A percentile compares a stretch with the other conserved stretches of the same genome.
Conservation (phyloP, 2,888 invertebrate species). For the Trachelus stipa region DNA sequence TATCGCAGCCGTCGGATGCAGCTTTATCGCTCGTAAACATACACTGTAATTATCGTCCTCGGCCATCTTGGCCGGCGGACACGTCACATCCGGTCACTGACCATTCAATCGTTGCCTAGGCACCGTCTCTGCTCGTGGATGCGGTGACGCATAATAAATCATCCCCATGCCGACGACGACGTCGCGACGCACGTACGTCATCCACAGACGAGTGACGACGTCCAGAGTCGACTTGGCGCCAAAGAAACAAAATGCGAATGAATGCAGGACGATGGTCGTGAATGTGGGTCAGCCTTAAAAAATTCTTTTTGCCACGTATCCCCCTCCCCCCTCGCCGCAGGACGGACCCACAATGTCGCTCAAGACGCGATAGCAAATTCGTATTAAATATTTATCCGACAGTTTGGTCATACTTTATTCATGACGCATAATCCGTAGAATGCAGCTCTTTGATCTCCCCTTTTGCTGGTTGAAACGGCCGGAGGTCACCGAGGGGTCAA, state of each 20-base stretch:
- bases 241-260: neutral
- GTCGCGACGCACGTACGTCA: neutral
- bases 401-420: neutral
- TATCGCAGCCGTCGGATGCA: constrained; percentile 1
- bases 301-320: too few relatives aligned
- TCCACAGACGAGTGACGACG: neutral
- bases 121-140: constrained; percentile 19
- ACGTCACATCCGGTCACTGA: constrained; percentile 61
- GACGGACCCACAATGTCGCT: neutral
- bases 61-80: constrained; percentile 48
- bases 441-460: neutral
- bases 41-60: constrained; percentile 53
- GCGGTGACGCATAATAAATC: constrained; percentile 39
- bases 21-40: constrained; percentile 58
- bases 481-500: neutral
- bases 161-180: constrained; percentile 8
- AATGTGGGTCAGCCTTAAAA: neutral
- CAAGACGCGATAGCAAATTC: constrained; percentile 1
- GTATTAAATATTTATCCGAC: constrained; percentile 5
- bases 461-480: neutral
- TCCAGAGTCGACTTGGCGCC: neutral
- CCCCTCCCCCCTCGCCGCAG: too few relatives aligned
- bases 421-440: constrained; percentile 3
- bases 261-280: neutral
- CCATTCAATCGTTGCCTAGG: constrained; percentile 56